Conservation (phyloP, 2,113 vertebrate species). For the Gallinago media region DNA sequence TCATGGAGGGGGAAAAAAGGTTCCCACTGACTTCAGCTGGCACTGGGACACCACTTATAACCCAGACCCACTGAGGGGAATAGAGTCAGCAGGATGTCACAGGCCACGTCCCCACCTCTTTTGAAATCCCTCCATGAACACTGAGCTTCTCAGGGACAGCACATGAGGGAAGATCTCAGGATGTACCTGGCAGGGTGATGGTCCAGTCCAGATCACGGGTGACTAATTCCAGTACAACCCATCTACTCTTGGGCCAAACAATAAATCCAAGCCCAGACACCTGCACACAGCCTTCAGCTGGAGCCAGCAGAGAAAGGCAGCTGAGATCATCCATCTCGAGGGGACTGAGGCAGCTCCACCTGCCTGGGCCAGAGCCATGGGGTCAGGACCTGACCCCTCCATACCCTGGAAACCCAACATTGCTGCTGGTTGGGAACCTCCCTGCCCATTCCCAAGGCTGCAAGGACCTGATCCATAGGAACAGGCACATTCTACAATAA, state of each 20-base stretch:
- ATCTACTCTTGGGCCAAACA: rapidly evolving
- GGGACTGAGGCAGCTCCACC: background rate
- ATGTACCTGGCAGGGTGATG: background rate
- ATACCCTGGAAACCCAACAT: background rate
- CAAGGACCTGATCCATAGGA: background rate
- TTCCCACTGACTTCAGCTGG: background rate
- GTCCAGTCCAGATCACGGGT: background rate
- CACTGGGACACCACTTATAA: background rate
- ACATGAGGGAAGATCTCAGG: background rate
- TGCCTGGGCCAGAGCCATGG: background rate
- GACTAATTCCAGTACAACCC: background rate
- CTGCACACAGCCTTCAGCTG: background rate
- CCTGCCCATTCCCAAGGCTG: background rate
- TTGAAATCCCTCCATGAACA: background rate
- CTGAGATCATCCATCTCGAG: background rate
- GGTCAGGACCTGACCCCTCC: background rate
- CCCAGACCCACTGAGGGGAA: background rate
- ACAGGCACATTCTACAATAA: background rate
- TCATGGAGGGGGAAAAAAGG: background rate
- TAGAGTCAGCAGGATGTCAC: background rate
- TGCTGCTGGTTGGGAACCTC: background rate
- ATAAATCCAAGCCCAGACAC: background rate
- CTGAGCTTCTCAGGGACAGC: background rate
- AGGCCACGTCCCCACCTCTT: background rate
- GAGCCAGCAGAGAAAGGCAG: background rate